Conservation (phyloP, 2,888 invertebrate genomes). For the Coenonympha arcania region DNA sequence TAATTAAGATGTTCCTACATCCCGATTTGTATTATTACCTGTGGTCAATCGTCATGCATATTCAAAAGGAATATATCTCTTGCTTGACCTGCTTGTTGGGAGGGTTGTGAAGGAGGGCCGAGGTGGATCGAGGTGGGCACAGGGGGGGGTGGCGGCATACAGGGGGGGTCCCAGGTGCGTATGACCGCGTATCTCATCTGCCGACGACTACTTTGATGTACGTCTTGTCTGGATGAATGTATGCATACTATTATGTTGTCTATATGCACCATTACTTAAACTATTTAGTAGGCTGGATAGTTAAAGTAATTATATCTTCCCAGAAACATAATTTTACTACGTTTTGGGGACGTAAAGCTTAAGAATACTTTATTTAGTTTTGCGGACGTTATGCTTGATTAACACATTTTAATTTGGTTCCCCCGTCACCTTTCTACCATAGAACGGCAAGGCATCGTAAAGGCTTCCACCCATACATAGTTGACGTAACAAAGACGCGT, state of each 20-base stretch:
- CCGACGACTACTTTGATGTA: neutral
- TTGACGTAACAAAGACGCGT: no score
- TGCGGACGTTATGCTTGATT: no score
- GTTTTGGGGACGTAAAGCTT: no score
- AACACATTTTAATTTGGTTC: no score
- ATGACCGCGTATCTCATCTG: constrained; percentile 22
- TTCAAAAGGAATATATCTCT: constrained; percentile 7
- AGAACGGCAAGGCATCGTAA: no score
- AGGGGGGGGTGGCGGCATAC: constrained; percentile 8
- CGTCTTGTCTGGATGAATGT: neutral
- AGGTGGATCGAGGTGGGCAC: neutral
- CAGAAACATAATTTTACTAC: no score
- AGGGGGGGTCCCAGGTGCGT: constrained; percentile 22
- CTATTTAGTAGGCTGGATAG: neutral
- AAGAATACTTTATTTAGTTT: no score
- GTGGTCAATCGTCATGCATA: constrained; percentile 1
- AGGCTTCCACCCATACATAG: no score
- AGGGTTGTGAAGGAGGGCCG: neutral
- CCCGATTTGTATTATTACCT: neutral
- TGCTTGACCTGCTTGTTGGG: constrained; percentile 5
- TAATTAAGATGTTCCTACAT: no score
- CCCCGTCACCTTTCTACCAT: no score
- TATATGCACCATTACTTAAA: neutral
- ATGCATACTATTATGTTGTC: neutral
- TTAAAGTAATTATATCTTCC: neutral